Base-by-base conservation (phyloP, 2,797 vertebrate species). In the Chiloscyllium punctatum region DNA sequence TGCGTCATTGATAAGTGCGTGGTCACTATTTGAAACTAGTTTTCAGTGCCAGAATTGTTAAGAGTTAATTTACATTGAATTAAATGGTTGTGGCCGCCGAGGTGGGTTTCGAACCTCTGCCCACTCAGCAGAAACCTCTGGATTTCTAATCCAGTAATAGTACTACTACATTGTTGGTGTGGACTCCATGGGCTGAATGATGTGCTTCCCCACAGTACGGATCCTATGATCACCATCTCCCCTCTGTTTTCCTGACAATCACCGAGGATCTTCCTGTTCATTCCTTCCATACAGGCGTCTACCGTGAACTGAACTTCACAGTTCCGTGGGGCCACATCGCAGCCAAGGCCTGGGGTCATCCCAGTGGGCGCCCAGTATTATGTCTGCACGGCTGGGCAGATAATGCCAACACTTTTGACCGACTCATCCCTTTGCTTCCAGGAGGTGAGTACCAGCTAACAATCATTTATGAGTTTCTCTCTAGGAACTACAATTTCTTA, bases 371-470 rank as follows among this genome's bases (percentile, higher is more conserved):
- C 66, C 97, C 97, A 0, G 97, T 98, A 72, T 96, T 98, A 27
- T 98, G 98, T 96, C 96, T 99, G 96, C 98, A 98, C 0, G 98
- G 98, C 88, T 98, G 98, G 98, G 96, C 98, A 66, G 98, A 98
- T 96, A 98, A 98, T 95, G 97, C 98, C 42, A 98, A 98, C 3
- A 96, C 98, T 18, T 98, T 98, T 25, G 96, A 98, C 96, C 97
- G 91, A 21, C 97, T 99, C 37, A 97, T 98, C 95, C 98, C 98
- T 2, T 97, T 98, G 87, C 97, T 98, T 3, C 98, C 97, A 0
- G 97, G 97, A 97, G 98, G 98, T 98, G n/a, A 68, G 95, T 30
- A 71, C 25, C 23, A 6, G 90, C 33, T 21, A n/a, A 68, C 8
- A 1, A 23, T 16, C 4, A 33, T 33, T 77, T 30, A 74, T 74